phyloP scores from a whole-genome alignment of 2,797 vertebrate genomes.

The Schizopygopsis pylzovi region DNA sequence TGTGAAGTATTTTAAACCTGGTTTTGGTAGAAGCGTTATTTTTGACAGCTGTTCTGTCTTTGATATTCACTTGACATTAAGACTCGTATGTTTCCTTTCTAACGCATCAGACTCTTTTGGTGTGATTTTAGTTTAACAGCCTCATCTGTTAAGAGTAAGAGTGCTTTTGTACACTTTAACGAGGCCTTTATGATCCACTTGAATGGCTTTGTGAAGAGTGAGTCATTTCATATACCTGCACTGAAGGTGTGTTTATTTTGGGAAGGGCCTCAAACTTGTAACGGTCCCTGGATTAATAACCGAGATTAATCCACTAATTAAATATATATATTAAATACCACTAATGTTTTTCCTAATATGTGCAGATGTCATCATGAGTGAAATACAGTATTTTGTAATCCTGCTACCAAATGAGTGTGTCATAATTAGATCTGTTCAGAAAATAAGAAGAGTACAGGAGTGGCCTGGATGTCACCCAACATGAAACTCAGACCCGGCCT shows the following conservation, averaged over 20 bases:
- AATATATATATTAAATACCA: too few relatives aligned
- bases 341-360: not conserved
- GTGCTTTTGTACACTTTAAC: not conserved
- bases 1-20: not conserved
- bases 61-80: not conserved
- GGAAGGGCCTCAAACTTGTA: not conserved
- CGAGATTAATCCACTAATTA: not conserved
- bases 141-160: not conserved
- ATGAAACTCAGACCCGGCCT: not conserved
- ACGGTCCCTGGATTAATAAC: not conserved
- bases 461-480: not conserved
- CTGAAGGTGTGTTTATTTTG: not conserved
- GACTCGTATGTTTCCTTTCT: not conserved
- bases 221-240: constrained; percentile 5
- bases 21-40: not conserved
- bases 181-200: not conserved
- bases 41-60: not conserved
- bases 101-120: not conserved
- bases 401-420: not conserved
- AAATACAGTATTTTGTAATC: not conserved
- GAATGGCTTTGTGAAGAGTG: not conserved
- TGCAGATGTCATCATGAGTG: not conserved
- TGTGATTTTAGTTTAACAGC: not conserved
- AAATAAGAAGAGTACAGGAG: not conserved
- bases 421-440: not conserved